A percentile compares a stretch with the other conserved stretches of the same genome.
phyloP scores from a whole-genome alignment of 2,113 vertebrate genomes.

The Penelope pileata region DNA sequence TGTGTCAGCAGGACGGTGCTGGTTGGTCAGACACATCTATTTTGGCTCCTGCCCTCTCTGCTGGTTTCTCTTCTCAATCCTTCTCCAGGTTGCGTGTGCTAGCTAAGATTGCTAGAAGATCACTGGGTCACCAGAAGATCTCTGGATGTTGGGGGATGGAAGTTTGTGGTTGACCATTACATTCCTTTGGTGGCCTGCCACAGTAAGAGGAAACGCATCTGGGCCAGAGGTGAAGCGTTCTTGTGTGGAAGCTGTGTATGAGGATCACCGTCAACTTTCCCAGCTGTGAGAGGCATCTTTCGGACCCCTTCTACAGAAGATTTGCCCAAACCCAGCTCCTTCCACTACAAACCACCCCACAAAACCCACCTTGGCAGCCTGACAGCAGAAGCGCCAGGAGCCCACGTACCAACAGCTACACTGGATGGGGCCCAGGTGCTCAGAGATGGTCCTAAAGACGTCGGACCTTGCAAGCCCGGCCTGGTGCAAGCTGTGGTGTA shows the following conservation, averaged over 20 bases:
- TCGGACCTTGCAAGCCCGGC: neutral
- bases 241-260: neutral
- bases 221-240: neutral
- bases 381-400: neutral
- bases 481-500: neutral
- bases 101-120: neutral
- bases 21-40: neutral
- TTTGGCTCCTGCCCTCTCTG: neutral
- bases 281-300: neutral
- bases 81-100: neutral
- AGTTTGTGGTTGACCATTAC: neutral
- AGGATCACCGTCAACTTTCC: neutral
- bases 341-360: neutral
- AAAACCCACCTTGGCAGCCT: rapidly evolving
- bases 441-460: neutral
- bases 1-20: rapidly evolving
- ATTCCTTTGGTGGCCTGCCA: neutral
- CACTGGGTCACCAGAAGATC: neutral
- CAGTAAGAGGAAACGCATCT: rapidly evolving
- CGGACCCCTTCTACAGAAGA: neutral
- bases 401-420: rapidly evolving
- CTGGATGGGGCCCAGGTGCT: neutral
- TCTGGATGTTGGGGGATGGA: neutral
- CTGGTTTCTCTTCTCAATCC: neutral
- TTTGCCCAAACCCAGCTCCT: neutral